A percentile compares a stretch with the other conserved stretches of the same genome.
Evolutionary conservation across 2,113 vertebrate genomes (phyloP).

Genomic region (Hassar affinis): DNA sequence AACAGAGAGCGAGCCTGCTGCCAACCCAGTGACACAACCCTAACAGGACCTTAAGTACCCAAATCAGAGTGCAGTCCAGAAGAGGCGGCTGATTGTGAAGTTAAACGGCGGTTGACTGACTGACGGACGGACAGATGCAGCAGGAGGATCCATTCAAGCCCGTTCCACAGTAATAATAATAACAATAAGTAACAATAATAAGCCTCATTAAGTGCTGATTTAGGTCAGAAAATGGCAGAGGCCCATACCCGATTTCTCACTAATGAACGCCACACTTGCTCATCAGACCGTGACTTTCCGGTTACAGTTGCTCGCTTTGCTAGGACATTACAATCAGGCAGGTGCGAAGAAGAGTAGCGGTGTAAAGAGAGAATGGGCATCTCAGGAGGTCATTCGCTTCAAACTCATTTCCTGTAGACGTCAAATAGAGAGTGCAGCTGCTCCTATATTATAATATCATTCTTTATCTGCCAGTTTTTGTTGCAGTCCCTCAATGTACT

Average conservation of each 20-base stretch:
- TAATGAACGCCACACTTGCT: slow-evolving; percentile 33
- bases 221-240: slow-evolving; percentile 25
- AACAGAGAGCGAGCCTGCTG: background rate
- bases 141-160: slow-evolving; percentile 25
- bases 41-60: slow-evolving; percentile 16
- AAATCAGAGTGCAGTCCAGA: background rate
- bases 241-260: slow-evolving; percentile 14
- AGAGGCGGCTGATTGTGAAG: slow-evolving; percentile 28
- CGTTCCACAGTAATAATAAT: slow-evolving; percentile 16
- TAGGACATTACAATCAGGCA: slow-evolving; percentile 4
- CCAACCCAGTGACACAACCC: background rate
- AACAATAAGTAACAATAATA: background rate
- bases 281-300: slow-evolving; percentile 4
- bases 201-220: slow-evolving; percentile 39
- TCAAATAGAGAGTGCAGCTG: slow-evolving; percentile 1
- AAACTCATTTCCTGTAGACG: slow-evolving; percentile 35
- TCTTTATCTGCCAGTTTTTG: background rate
- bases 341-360: background rate
- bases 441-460: background rate
- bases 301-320: background rate
- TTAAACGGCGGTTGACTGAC: slow-evolving; percentile 36
- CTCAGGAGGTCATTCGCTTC: slow-evolving; percentile 18
- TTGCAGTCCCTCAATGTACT: background rate
- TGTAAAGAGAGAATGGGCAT: slow-evolving; percentile 1
- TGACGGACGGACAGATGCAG: slow-evolving; percentile 28